phyloP scores from a whole-genome alignment of 2,113 vertebrate genomes.

The Stigmatopora nigra region DNA sequence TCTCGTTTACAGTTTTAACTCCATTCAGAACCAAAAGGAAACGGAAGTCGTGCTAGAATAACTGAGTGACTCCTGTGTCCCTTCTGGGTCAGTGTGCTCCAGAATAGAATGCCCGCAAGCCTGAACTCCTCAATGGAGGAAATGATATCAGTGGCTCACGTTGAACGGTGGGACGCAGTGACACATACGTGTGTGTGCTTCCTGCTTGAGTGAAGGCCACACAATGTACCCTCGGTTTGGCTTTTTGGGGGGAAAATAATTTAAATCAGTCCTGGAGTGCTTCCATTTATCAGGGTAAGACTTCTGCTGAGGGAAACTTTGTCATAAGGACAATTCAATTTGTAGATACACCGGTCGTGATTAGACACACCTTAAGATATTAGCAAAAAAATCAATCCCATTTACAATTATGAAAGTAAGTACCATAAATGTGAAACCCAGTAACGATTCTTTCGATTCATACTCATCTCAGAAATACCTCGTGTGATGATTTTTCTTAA shows the following conservation, averaged over 20 bases:
- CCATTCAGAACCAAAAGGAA: slow-evolving; percentile 22
- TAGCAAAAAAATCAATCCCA: no score
- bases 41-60: slow-evolving; percentile 47
- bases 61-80: slow-evolving; percentile 25
- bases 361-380: no score
- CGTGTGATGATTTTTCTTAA: no score
- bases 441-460: no score
- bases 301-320: not conserved
- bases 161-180: slow-evolving; percentile 17
- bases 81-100: slow-evolving; percentile 30
- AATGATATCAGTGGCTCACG: slow-evolving; percentile 46
- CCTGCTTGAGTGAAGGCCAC: slow-evolving; percentile 19
- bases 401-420: no score
- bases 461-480: no score
- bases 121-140: slow-evolving; percentile 30
- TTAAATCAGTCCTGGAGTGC: slow-evolving; percentile 20
- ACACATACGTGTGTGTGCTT: slow-evolving; percentile 30
- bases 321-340: not conserved
- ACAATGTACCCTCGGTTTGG: slow-evolving; percentile 50
- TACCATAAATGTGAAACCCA: no score
- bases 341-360: no score
- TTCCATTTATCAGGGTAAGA: slow-evolving; percentile 22
- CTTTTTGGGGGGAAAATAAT: not conserved
- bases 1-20: not conserved
- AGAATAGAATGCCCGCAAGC: slow-evolving; percentile 1